Evolutionary conservation across 2,113 vertebrate genomes (phyloP).

Genomic region (Lycaon pictus): DNA sequence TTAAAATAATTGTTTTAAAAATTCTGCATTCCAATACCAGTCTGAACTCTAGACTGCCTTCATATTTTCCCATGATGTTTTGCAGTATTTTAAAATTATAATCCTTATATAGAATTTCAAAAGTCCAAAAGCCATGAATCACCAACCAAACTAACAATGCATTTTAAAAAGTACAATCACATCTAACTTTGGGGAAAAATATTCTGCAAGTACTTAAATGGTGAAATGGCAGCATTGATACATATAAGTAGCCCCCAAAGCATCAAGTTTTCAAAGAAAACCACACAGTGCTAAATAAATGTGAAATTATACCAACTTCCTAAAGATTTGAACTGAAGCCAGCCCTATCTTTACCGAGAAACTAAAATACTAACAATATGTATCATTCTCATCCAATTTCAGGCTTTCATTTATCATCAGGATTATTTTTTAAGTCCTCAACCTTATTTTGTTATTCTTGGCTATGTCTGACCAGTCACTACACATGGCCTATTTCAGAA

Average conservation of each 20-base stretch:
- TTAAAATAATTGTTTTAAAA: not conserved
- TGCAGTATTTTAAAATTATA: slow-evolving; percentile 41
- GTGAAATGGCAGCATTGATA: not conserved
- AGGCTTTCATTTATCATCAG: not conserved
- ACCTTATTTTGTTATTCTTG: not conserved
- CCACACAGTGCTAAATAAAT: not conserved
- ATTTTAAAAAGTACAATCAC: slow-evolving; percentile 17
- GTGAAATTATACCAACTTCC: not conserved
- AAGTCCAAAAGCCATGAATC: not conserved
- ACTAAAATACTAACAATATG: not conserved
- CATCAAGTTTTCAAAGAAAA: slow-evolving; percentile 14
- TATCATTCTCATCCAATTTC: not conserved
- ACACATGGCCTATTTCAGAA: not conserved
- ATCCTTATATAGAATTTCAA: not conserved
- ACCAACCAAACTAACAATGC: not conserved
- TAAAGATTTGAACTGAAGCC: not conserved
- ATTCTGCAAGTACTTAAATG: not conserved
- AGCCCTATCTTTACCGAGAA: not conserved
- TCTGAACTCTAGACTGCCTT: not conserved
- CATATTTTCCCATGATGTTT: not conserved
- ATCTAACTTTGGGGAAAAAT: not conserved
- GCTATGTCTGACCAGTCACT: not conserved
- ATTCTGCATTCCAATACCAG: not conserved
- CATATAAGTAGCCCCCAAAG: not conserved
- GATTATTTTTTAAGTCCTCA: not conserved